Evolutionary conservation across 2,888 invertebrate genomes (phyloP).

Genomic region (Electrophaes corylata): DNA sequence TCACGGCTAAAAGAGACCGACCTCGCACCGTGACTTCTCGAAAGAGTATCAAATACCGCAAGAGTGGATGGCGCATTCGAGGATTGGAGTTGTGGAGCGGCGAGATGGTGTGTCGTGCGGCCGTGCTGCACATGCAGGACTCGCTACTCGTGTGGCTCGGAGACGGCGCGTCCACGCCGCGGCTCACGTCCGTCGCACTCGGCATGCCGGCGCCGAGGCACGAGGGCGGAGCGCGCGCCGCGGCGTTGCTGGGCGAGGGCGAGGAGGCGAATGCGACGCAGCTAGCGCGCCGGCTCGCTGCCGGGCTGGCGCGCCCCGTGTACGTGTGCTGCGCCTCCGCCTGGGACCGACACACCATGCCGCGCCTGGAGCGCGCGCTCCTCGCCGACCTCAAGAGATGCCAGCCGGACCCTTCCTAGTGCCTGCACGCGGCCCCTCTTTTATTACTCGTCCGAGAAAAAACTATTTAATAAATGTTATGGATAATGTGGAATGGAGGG

Average conservation of each 20-base stretch:
- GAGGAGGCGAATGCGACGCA: slow-evolving; percentile 40
- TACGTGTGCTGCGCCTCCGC: slow-evolving; percentile 45
- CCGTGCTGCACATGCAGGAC: slow-evolving; percentile 52
- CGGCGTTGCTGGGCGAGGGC: slow-evolving; percentile 47
- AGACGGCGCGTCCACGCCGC: slow-evolving; percentile 17
- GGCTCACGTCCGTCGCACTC: slow-evolving; percentile 27
- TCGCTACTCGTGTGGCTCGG: slow-evolving; percentile 67
- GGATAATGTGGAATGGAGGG: no score
- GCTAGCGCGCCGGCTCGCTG: slow-evolving; percentile 47
- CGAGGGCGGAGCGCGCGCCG: slow-evolving; percentile 29
- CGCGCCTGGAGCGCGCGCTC: slow-evolving; percentile 51
- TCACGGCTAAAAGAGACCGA: slow-evolving; percentile 23
- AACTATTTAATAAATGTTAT: no score
- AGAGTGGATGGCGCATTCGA: slow-evolving; percentile 61
- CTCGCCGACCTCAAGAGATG: slow-evolving; percentile 41
- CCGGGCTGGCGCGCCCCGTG: slow-evolving; percentile 51
- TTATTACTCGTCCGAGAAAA: no score
- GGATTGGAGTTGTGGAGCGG: slow-evolving; percentile 30
- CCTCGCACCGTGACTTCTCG: slow-evolving; percentile 53
- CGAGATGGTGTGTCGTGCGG: slow-evolving; percentile 30
- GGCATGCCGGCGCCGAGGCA: slow-evolving; percentile 29
- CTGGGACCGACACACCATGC: slow-evolving; percentile 50
- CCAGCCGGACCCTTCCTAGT: not conserved
- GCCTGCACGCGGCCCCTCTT: no score
- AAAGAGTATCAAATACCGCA: slow-evolving; percentile 52